Conservation (phyloP, 1,140 invertebrate genomes). For the Semibalanus balanoides region DNA sequence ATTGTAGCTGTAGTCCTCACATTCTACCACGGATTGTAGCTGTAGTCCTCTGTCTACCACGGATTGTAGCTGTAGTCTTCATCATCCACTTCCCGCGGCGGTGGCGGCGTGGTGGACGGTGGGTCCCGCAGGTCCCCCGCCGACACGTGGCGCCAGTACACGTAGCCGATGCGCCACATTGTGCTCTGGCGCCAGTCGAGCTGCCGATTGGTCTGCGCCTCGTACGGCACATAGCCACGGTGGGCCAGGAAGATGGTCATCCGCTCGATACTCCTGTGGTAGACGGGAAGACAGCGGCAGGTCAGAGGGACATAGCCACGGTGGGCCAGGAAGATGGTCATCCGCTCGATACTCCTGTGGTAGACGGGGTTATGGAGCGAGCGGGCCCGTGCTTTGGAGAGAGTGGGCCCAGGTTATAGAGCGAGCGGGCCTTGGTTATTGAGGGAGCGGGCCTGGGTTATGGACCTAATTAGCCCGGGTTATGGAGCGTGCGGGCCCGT, state of each 20-base stretch:
- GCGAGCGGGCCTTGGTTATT: too few relatives aligned
- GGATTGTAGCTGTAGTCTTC: background rate
- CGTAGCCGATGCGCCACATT: background rate
- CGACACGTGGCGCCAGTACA: constrained; percentile 3
- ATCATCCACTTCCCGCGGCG: background rate
- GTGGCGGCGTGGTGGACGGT: background rate
- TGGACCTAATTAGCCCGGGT: too few relatives aligned
- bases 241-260: constrained; percentile 5
- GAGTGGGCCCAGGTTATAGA: too few relatives aligned
- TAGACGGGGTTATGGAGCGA: too few relatives aligned
- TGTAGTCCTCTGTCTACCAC: background rate
- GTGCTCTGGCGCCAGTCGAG: background rate
- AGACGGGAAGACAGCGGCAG: too few relatives aligned
- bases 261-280: background rate
- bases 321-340: constrained; percentile 5
- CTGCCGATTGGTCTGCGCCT: background rate
- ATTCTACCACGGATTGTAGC: too few relatives aligned
- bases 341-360: background rate
- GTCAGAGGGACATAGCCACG: background rate
- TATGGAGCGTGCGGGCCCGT: too few relatives aligned
- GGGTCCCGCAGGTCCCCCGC: background rate
- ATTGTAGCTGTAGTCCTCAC: background rate
- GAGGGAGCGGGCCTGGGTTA: too few relatives aligned
- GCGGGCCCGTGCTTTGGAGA: too few relatives aligned
- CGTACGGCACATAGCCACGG: constrained; percentile 3